Conservation (phyloP, 2,888 invertebrate species). For the Schizaphis graminum region DNA sequence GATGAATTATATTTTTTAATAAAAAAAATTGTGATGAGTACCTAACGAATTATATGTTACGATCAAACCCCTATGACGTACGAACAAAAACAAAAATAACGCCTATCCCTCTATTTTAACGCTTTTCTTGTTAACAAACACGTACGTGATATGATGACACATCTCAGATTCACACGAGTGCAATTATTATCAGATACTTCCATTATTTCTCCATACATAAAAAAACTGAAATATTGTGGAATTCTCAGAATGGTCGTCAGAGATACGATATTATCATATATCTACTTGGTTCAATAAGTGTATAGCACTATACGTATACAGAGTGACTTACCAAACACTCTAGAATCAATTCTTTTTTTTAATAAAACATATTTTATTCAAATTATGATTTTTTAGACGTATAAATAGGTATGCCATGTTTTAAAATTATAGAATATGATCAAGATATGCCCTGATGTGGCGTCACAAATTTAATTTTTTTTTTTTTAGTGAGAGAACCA, state of each 20-base stretch:
- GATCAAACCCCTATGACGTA: neutral
- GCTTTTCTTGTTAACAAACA: neutral
- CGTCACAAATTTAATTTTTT: neutral
- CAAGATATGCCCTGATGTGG: neutral
- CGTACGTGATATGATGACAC: neutral
- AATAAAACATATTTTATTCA: neutral
- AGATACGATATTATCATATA: neutral
- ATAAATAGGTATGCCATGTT: neutral
- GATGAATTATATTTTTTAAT: neutral
- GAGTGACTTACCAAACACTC: neutral
- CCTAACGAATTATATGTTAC: neutral
- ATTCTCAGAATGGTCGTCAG: neutral
- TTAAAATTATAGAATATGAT: neutral
- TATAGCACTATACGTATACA: neutral
- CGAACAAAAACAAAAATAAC: neutral
- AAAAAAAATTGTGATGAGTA: neutral
- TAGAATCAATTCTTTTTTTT: neutral
- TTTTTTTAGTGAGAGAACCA: neutral
- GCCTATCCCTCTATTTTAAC: neutral
- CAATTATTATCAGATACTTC: neutral
- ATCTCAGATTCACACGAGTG: neutral
- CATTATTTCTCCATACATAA: neutral
- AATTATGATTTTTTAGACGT: neutral
- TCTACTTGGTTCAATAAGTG: neutral
- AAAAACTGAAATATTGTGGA: neutral